These are phyloP conservation scores for Paradisaea rubra DNA, from an alignment of 2,113 vertebrate genomes.

Conservation along the genomic window DNA sequence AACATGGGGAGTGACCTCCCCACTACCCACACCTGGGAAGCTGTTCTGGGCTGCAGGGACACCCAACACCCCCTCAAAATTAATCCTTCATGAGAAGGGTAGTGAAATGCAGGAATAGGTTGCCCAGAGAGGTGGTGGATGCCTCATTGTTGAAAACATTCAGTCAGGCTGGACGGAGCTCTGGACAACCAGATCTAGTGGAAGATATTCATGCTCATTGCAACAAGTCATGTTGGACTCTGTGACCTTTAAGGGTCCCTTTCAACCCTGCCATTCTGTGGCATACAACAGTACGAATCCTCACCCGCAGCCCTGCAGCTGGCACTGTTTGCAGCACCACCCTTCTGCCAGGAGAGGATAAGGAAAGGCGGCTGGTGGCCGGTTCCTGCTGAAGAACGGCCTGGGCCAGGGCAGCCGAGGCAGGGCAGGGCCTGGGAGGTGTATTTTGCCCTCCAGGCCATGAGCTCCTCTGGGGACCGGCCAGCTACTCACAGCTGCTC, in stretches of 20 bases:
- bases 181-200: background rate
- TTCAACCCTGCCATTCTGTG: background rate
- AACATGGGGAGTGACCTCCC: rapidly evolving
- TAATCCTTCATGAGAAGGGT: background rate
- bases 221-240: background rate
- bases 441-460: background rate
- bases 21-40: rapidly evolving
- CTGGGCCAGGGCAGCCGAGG: background rate
- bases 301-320: background rate
- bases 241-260: background rate
- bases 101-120: background rate
- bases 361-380: rapidly evolving
- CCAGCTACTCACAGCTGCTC: background rate
- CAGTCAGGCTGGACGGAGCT: rapidly evolving
- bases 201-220: background rate
- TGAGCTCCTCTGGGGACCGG: rapidly evolving
- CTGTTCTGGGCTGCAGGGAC: background rate
- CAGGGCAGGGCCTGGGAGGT: background rate
- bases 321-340: background rate
- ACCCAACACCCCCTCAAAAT: background rate
- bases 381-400: background rate
- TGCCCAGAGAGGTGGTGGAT: background rate
- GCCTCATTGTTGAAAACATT: rapidly evolving
- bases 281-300: background rate
- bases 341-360: background rate